phyloP scores from a whole-genome alignment of 1,140 invertebrate species.

The Meloidogyne floridensis region DNA sequence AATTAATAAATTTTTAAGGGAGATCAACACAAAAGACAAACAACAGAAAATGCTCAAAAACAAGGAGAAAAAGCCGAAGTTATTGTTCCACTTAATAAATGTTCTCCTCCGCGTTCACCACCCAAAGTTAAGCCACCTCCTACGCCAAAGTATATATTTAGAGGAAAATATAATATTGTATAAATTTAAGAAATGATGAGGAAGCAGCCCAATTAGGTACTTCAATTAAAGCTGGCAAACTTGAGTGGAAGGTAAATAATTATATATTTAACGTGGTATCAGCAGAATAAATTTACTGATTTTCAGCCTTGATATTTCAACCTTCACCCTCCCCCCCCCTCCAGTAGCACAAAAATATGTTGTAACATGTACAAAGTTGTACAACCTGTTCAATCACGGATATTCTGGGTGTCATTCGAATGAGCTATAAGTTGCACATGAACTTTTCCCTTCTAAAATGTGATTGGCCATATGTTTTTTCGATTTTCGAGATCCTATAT shows the following conservation, averaged over 20 bases:
- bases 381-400: too few species aligned
- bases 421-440: too few species aligned
- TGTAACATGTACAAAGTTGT: too few species aligned
- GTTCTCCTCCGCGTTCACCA: not conserved
- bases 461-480: too few species aligned
- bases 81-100: not conserved
- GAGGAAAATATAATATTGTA: not conserved
- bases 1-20: not conserved
- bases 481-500: too few species aligned
- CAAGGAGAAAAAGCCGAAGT: not conserved
- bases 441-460: too few species aligned
- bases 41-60: not conserved
- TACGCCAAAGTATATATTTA: conserved; percentile 10
- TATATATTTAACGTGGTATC: too few species aligned
- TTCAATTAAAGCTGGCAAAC: not conserved
- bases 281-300: too few species aligned
- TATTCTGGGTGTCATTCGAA: too few species aligned
- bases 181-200: not conserved
- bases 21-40: not conserved
- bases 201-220: not conserved
- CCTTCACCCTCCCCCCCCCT: too few species aligned
- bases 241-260: not conserved
- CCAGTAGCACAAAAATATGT: too few species aligned
- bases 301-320: too few species aligned
- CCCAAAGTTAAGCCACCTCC: conserved; percentile 23